phyloP scores from a whole-genome alignment of 1,140 invertebrate species.

The Drosophila mayri region DNA sequence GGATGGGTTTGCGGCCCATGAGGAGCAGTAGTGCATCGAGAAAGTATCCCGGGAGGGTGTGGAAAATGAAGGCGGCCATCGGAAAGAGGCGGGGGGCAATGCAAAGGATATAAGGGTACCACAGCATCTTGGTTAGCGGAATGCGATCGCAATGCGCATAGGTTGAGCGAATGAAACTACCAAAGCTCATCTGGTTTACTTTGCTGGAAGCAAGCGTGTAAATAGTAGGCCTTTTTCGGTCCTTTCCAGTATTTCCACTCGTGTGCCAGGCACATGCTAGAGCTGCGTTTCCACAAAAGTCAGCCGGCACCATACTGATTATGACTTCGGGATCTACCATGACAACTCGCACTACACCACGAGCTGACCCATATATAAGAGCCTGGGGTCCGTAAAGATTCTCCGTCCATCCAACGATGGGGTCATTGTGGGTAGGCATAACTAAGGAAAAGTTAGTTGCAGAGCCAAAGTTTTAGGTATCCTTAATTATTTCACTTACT shows the following conservation, averaged over 20 bases:
- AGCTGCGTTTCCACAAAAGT: slow-evolving; percentile 90
- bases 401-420: slow-evolving; percentile 92
- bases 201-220: slow-evolving; percentile 89
- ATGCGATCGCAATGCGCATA: slow-evolving; percentile 52
- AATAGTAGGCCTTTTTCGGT: slow-evolving; percentile 84
- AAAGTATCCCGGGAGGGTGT: slow-evolving; percentile 87
- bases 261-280: slow-evolving; percentile 91
- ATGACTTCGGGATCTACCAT: slow-evolving; percentile 86
- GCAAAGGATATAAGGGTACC: slow-evolving; percentile 85
- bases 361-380: slow-evolving; percentile 88
- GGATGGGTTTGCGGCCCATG: slow-evolving; percentile 70
- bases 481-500: slow-evolving; percentile 86
- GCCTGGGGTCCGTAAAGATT: slow-evolving; percentile 96
- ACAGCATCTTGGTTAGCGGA: slow-evolving; percentile 84
- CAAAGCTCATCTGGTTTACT: slow-evolving; percentile 88
- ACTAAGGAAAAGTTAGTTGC: slow-evolving; percentile 88
- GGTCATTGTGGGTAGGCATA: slow-evolving; percentile 91
- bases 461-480: no score
- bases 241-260: slow-evolving; percentile 43
- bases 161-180: slow-evolving; percentile 85
- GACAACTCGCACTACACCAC: slow-evolving; percentile 90
- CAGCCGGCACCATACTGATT: slow-evolving; percentile 90
- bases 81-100: slow-evolving; percentile 79
- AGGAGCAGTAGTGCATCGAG: slow-evolving; percentile 86
- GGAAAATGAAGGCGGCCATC: slow-evolving; percentile 85